Evolutionary conservation across 2,888 invertebrate genomes (phyloP), one percentile per base, ranked within the genome.

Genomic region (Cephonodes hylas): DNA sequence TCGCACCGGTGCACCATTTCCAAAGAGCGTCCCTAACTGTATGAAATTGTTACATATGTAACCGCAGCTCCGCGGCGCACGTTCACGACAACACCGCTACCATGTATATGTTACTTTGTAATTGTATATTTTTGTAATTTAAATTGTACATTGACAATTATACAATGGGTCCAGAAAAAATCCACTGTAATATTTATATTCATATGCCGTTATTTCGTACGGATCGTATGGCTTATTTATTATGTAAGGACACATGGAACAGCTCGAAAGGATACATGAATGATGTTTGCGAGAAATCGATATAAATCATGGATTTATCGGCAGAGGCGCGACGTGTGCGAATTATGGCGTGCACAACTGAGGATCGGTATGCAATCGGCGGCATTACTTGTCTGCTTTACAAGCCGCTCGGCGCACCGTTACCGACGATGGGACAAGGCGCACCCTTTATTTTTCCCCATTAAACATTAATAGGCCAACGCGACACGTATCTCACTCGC

Each of bases 21-120:
- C 76, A 77, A 69, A 70, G 72, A 70, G 71, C 77, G 83, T 82
- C 84, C 82, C 83, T 84, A 81, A 85, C 85, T 83, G 83, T 84
- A 81, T 74, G 74, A 81, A 83, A 83, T 81, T 78, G 74, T 78
- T 74, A 71, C 67, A 72, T 72, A 75, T 71, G 75, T 71, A 72
- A 10, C 46, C 22, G 22, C 38, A 6, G 13, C 18, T 25, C 25
- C 15, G 48, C 48, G 27, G 3, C 27, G 34, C 34, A 13, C 34
- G 34, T 13, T 13, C 1, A 8, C 8, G 8, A 1, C 13, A 38
- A 0, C n/a, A 53, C 10, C 18, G 31, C 27, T 48, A 25, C 27
- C 15, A 31, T 27, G 15, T 27, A 53, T 53, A 15, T 8, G 5
- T 10, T 53, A 27, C 53, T 53, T 45, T 22, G 13, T 23, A 31